Percentiles rank a stretch among this genome's conserved stretches.
Evolutionary conservation across 2,888 invertebrate genomes (phyloP).

Genomic region (Chorisops tibialis): DNA sequence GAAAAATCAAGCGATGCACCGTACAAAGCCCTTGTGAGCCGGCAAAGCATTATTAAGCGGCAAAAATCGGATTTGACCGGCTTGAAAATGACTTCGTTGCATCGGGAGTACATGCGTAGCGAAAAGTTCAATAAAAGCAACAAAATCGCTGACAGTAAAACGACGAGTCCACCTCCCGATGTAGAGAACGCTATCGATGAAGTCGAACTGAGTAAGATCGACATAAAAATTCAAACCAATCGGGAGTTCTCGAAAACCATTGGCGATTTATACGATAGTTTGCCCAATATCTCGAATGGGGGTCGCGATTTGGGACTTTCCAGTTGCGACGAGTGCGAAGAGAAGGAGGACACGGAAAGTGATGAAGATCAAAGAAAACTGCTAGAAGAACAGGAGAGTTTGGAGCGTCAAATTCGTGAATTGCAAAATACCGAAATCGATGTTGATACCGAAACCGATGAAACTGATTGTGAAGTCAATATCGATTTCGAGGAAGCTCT

Average conservation of each 20-base stretch:
- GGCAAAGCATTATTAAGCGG: slow-evolving; percentile 47
- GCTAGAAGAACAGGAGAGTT: slow-evolving; percentile 71
- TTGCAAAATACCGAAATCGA: slow-evolving; percentile 69
- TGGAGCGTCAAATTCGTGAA: slow-evolving; percentile 74
- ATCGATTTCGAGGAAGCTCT: slow-evolving; percentile 45
- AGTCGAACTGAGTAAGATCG: slow-evolving; percentile 44
- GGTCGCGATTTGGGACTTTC: slow-evolving; percentile 40
- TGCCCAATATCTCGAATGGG: slow-evolving; percentile 36
- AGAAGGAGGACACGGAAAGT: slow-evolving; percentile 54
- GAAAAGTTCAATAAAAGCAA: slow-evolving; percentile 45
- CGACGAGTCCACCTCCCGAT: not conserved
- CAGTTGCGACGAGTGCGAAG: slow-evolving; percentile 57
- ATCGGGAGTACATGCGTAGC: slow-evolving; percentile 51
- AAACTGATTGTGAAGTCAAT: slow-evolving; percentile 56
- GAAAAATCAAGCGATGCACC: slow-evolving; percentile 8
- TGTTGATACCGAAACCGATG: slow-evolving; percentile 78
- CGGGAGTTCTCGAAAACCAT: slow-evolving; percentile 51
- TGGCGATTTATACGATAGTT: slow-evolving; percentile 49
- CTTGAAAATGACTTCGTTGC: slow-evolving; percentile 53
- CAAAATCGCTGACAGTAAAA: slow-evolving; percentile 26
- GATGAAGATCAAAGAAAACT: slow-evolving; percentile 73
- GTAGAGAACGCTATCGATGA: slow-evolving; percentile 30
- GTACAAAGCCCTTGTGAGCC: slow-evolving; percentile 30
- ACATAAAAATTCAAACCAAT: slow-evolving; percentile 52
- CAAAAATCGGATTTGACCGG: slow-evolving; percentile 64